phyloP scores from a whole-genome alignment of 1,140 invertebrate species.

The Chymomyza costata region DNA sequence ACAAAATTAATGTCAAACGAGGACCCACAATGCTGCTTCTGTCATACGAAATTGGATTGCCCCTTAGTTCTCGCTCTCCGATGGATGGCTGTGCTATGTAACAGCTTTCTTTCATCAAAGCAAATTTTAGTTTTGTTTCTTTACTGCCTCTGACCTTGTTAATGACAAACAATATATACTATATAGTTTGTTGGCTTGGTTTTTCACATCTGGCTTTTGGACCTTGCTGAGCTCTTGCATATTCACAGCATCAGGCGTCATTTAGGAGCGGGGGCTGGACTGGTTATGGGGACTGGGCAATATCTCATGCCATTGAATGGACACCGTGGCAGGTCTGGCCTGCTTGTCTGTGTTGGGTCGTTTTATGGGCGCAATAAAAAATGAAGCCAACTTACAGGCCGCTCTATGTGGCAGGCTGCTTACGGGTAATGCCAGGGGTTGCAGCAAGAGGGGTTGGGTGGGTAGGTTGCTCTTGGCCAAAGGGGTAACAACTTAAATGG shows the following conservation, averaged over 20 bases:
- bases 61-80: no score
- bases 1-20: constrained; percentile 68
- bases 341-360: constrained; percentile 14
- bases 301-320: no score
- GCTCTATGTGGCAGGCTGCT: no score
- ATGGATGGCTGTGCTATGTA: constrained; percentile 19
- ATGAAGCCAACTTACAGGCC: constrained; percentile 13
- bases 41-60: no score
- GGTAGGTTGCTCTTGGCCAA: no score
- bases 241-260: constrained; percentile 50
- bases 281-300: no score
- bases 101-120: constrained; percentile 57
- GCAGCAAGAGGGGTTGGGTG: no score
- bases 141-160: constrained; percentile 49
- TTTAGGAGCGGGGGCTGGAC: constrained; percentile 19
- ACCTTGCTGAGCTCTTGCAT: constrained; percentile 14
- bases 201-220: constrained; percentile 46
- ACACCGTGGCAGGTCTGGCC: neutral
- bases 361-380: constrained; percentile 46
- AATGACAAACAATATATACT: constrained; percentile 65
- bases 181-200: constrained; percentile 41
- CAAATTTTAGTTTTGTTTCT: constrained; percentile 44
- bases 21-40: neutral
- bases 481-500: constrained; percentile 50
- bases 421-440: no score